These are phyloP conservation scores for Cathartes aura DNA, from an alignment of 2,113 vertebrate genomes.

Conservation along the genomic window DNA sequence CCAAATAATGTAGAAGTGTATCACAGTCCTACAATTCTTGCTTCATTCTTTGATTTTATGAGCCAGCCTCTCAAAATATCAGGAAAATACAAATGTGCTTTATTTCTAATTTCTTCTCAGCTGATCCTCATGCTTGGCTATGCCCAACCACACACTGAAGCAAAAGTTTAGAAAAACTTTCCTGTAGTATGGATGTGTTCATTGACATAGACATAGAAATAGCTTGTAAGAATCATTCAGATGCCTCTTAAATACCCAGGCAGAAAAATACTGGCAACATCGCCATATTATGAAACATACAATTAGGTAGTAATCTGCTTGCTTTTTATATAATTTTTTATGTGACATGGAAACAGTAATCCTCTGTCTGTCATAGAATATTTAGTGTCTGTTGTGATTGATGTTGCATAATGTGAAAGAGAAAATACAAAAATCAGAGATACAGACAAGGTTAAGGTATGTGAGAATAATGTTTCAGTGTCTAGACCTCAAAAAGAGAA, in stretches of 20 bases:
- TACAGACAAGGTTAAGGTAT: background rate
- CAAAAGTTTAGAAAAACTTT: background rate
- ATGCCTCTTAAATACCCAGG: background rate
- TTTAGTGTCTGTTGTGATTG: background rate
- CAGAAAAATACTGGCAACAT: background rate
- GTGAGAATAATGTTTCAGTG: background rate
- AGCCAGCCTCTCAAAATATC: background rate
- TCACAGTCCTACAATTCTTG: background rate
- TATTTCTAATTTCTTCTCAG: background rate
- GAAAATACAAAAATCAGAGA: background rate
- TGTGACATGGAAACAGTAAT: background rate
- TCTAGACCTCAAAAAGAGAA: background rate
- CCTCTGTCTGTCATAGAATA: background rate
- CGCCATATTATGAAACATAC: background rate
- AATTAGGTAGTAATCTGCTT: slow-evolving; percentile 25
- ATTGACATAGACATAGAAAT: background rate
- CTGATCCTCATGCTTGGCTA: background rate
- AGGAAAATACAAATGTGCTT: background rate
- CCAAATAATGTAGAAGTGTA: background rate
- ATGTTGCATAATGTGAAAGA: background rate
- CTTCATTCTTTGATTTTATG: background rate
- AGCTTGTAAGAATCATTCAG: background rate
- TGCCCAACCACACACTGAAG: background rate
- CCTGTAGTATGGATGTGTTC: background rate
- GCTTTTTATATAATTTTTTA: background rate